Base-by-base conservation (phyloP, 2,113 vertebrate species). In the Dasypus novemcinctus region DNA sequence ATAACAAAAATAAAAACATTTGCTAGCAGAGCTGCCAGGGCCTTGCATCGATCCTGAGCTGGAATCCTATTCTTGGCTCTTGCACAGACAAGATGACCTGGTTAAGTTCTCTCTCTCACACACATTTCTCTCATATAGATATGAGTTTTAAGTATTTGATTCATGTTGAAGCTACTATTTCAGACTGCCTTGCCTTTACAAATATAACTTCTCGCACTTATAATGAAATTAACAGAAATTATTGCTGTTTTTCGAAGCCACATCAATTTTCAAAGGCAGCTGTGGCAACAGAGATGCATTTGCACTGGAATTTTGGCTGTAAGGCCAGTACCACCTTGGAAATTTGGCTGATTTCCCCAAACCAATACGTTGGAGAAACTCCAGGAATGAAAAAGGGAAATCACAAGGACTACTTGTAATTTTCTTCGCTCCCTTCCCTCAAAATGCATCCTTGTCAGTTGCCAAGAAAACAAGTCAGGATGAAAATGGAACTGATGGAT, bases 291-390 rank as follows among this genome's bases (percentile, higher is more conserved):
- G 94, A 94, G 87, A 96, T 94, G 80, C 15, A 4, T 97, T 86
- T 95, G 81, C 90, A 57, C 82, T 96, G 95, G 97, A 97, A 96
- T 96, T 95, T 97, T 96, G 95, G 94, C 96, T 94, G 93, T 88
- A 92, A 97, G 85, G 91, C 64, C 90, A 64, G 68, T 88, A 96
- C 94, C 94, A 98, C 96, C 93, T 98, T 98, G 93, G 96, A 96
- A 85, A 95, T 95, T 95, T 97, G 97, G 97, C 95, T 93, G 78
- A 86, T 93, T 97, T 96, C 95, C 96, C 87, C 87, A 96, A 97
- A 97, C 95, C 80, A 68, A 17, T 94, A 94, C 92, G 20, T 75
- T 96, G 97, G 96, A 96, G 38, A 88, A 90, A 94, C 88, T 97
- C 81, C 96, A 97, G 82, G 74, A 93, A 90, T 95, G 91, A 96